Evolutionary conservation across 2,888 invertebrate species (phyloP).

Genomic region (Lasius platythorax): DNA sequence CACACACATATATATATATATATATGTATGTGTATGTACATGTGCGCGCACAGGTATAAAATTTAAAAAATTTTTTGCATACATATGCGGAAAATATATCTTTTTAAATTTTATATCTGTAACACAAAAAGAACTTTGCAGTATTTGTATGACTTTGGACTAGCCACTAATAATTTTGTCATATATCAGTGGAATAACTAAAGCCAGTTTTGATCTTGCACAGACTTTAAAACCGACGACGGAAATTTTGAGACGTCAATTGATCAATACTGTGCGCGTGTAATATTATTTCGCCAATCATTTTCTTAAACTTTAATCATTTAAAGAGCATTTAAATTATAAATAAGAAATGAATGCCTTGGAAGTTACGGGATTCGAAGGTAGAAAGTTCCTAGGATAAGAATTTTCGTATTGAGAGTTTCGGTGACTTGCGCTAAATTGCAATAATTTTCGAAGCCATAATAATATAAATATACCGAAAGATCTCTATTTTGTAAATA

Average conservation of each 20-base stretch:
- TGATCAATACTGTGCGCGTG: conserved; percentile 83
- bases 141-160: conserved; percentile 77
- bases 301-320: neutral
- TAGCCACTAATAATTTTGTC: conserved; percentile 61
- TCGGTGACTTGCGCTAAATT: neutral
- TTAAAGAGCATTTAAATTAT: neutral
- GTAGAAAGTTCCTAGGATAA: neutral
- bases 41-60: neutral
- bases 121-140: neutral
- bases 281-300: neutral
- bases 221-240: conserved; percentile 80
- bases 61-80: neutral
- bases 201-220: conserved; percentile 79
- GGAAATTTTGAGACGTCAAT: conserved; percentile 68
- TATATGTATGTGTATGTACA: neutral
- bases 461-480: neutral
- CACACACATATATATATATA: no score
- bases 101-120: neutral
- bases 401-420: neutral
- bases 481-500: neutral
- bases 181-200: conserved; percentile 77
- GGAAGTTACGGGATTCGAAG: neutral
- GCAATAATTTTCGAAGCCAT: neutral
- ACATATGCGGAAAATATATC: neutral
- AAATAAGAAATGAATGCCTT: neutral